Conservation (phyloP, 2,888 invertebrate genomes). For the Aricia artaxerxes region DNA sequence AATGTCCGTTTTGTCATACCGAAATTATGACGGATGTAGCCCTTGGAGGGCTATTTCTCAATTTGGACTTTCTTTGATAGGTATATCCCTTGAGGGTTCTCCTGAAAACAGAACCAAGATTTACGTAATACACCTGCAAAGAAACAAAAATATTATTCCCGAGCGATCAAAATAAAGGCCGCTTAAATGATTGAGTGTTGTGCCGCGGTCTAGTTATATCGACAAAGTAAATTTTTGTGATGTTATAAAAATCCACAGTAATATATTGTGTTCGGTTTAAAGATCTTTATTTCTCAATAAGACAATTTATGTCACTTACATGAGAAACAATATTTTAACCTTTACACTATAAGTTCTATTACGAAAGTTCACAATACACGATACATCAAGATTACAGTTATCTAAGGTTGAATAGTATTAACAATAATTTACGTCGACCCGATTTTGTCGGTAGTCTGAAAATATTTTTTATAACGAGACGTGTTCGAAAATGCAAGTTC, state of each 20-base stretch:
- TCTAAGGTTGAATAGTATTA: too few relatives aligned
- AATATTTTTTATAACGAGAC: too few relatives aligned
- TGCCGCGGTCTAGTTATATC: neutral
- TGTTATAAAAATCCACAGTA: neutral
- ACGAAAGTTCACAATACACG: too few relatives aligned
- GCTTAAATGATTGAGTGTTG: conserved; percentile 50
- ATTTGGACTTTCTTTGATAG: conserved; percentile 59
- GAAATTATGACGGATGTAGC: conserved; percentile 71
- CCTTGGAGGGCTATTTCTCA: conserved; percentile 62
- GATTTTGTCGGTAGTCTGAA: too few relatives aligned
- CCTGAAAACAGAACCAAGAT: conserved; percentile 45
- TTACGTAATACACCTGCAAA: conserved; percentile 33
- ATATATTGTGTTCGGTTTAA: too few relatives aligned
- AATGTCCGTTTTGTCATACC: conserved; percentile 49
- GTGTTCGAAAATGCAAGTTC: too few relatives aligned
- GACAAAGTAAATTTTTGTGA: neutral
- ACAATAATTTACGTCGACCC: too few relatives aligned
- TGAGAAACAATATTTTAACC: too few relatives aligned
- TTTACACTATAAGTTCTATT: too few relatives aligned
- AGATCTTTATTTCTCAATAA: too few relatives aligned
- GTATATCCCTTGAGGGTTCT: conserved; percentile 68
- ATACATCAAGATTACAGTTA: too few relatives aligned
- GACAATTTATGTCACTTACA: too few relatives aligned
- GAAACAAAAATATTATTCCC: conserved; percentile 29
- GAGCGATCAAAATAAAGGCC: conserved; percentile 69